Evolutionary conservation across 2,888 invertebrate genomes (phyloP), one percentile per base, ranked within the genome.

Genomic region (Melanchra persicariae): DNA sequence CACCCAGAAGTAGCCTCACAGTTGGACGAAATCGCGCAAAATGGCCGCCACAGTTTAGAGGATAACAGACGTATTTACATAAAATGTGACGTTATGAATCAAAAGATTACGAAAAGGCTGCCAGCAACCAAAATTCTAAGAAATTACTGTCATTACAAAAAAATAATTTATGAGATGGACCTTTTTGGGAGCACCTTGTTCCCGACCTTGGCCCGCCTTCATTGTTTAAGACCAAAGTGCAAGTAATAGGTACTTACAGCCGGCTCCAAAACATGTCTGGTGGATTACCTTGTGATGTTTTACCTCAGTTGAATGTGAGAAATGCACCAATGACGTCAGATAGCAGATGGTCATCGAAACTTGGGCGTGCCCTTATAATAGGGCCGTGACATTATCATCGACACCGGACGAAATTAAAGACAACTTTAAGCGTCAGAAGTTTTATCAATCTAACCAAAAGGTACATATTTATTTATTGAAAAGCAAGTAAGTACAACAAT

Each of bases 261-360:
- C 54, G 60, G 71, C 75, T 70, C 60, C 58, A 60, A 62, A 76
- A 63, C 34, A 66, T 64, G 64, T 61, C 57, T 52, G 24, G 76
- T 67, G 54, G 73, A 63, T 82, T 22, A 66, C 84, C 83, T 83
- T 83, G 82, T 43, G 67, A 63, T 57, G 24, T 62, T 73, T 79
- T 68, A 59, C 72, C 65, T 70, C 70, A 66, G 45, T 64, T 45
- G 55, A 74, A 72, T 81, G 77, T 63, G 62, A 67, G 74, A 83
- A 85, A 76, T 79, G 68, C 34, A 40, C 67, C 43, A 59, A 69
- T 81, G 82, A 76, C 85, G 69, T 70, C 72, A 73, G 5, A 68
- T 70, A 71, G 76, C 85, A 84, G 85, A 81, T 84, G 83, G 85
- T 82, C 79, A 78, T 66, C 43, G 58, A 45, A 26, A 71, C 59